Evolutionary conservation across 2,797 vertebrate species (phyloP).

Genomic region (Agapornis canus): DNA sequence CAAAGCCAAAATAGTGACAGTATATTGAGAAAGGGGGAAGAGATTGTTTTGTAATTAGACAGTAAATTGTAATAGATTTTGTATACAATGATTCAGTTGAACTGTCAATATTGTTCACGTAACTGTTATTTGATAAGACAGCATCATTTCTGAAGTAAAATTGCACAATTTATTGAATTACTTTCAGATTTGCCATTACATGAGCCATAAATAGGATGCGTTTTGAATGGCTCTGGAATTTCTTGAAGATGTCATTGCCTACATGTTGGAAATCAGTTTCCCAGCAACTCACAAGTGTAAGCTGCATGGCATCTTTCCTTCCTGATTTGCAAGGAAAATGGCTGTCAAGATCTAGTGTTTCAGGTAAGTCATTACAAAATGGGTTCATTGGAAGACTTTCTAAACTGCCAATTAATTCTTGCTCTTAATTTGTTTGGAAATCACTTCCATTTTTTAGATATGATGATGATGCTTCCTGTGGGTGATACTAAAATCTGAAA

Average conservation of each 20-base stretch:
- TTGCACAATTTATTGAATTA: slow-evolving; percentile 52
- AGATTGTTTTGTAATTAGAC: slow-evolving; percentile 15
- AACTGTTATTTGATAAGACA: slow-evolving; percentile 43
- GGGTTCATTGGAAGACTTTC: not conserved
- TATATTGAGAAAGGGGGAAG: not conserved
- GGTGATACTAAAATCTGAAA: not conserved
- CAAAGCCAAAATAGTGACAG: not conserved
- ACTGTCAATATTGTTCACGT: slow-evolving; percentile 57
- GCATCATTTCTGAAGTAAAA: slow-evolving; percentile 49
- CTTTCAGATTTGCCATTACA: slow-evolving; percentile 10
- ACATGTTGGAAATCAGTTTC: not conserved
- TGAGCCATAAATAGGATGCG: not conserved
- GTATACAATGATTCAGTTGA: slow-evolving; percentile 46
- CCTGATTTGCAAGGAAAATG: not conserved
- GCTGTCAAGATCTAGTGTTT: not conserved
- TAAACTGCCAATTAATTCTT: not conserved
- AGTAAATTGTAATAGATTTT: slow-evolving; percentile 47
- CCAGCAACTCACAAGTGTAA: not conserved
- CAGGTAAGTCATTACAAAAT: not conserved
- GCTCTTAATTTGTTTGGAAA: not conserved
- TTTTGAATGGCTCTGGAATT: not conserved
- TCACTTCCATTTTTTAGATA: not conserved
- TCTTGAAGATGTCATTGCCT: not conserved
- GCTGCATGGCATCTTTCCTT: not conserved
- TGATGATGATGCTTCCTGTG: not conserved